These are phyloP conservation scores for Synergus laeviventris DNA, from an alignment of 2,888 invertebrate species.

Conservation along the genomic window DNA sequence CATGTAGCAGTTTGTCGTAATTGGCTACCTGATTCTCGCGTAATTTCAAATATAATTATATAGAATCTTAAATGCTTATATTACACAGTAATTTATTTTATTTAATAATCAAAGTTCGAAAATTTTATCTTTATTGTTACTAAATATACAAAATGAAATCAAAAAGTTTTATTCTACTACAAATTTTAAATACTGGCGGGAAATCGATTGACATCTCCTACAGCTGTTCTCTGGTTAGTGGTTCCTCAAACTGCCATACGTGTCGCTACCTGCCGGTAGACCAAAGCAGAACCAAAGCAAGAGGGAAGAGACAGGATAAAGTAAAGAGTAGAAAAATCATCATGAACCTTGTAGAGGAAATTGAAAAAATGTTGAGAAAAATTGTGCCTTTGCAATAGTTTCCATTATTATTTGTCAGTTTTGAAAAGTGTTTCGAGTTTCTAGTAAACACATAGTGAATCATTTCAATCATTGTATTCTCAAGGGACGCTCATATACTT, in stretches of 20 bases:
- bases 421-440: slow-evolving; percentile 7
- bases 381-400: neutral
- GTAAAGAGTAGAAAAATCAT: slow-evolving; percentile 9
- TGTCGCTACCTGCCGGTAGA: neutral
- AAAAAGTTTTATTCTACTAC: no score
- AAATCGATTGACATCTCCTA: neutral
- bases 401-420: neutral
- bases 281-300: neutral
- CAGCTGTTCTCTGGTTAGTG: neutral
- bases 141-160: no score
- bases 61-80: no score
- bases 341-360: slow-evolving; percentile 13
- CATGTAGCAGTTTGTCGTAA: no score
- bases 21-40: no score
- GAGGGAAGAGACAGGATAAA: neutral
- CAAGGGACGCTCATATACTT: neutral
- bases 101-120: no score
- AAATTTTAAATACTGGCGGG: neutral
- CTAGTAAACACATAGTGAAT: neutral
- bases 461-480: neutral
- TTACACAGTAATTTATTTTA: no score
- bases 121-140: no score
- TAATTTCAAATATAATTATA: no score
- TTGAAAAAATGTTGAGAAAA: slow-evolving; percentile 28
- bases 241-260: neutral